Base-by-base conservation (phyloP, 1,140 invertebrate species). In the Dolichoris vasculosae region DNA sequence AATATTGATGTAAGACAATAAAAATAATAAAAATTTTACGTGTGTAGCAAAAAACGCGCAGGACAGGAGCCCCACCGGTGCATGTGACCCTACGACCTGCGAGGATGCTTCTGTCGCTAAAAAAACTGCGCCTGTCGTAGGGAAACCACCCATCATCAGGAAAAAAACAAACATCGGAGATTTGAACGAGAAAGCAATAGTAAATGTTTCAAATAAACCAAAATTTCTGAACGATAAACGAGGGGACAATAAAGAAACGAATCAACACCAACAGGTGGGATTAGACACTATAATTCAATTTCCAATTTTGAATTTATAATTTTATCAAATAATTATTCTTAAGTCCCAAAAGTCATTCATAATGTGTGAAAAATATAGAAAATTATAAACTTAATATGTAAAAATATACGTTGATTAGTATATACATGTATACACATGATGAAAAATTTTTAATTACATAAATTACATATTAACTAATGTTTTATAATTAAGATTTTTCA, bases 41-140 rank as follows among this genome's bases (percentile, higher is more conserved):
- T 83, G 26, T 59, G 0, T 63, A 83, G 79, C 94, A 95, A 96
- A 96, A 95, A 96, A 95, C 94, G 92, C 89, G 83, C 93, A 88
- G 92, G 94, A 94, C 94, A 95, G 95, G 94, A 95, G 94, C 92
- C 77, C 87, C 86, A 84, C 89, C 88, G 90, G 90, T 89, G 89
- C 91, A 90, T 91, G 90, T 89, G 82, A 90, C 92, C 92, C 92
- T 92, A 91, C 91, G 89, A 89, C 90, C 91, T 90, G 91, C 89
- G 88, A 91, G 88, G 88, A 87, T 86, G 73, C 91, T 92, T 90
- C 93, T 93, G 93, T 93, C 93, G 90, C 76, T 8, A 87, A 84
- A 63, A 79, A 87, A 40, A 59, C 82, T 46, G 84, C 69, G 69
- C 82, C 81, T 71, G 87, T 89, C 87, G 90, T 92, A 91, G 92